Evolutionary conservation across 2,888 invertebrate species (phyloP).

Genomic region (Heteropelma amictum): DNA sequence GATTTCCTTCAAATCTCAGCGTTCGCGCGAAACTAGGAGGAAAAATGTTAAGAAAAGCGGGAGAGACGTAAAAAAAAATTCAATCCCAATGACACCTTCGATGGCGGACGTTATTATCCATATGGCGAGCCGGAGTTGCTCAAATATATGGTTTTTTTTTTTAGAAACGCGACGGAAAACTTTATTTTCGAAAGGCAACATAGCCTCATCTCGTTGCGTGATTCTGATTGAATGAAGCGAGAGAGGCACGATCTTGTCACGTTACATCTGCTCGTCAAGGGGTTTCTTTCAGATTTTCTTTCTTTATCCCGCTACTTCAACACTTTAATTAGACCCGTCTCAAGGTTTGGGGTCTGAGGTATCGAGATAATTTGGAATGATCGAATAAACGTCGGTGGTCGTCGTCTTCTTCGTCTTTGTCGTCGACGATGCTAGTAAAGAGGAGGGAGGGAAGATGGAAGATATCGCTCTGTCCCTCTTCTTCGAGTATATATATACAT

Average conservation of each 20-base stretch:
- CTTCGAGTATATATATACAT: not conserved
- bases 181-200: too few relatives aligned
- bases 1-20: not conserved
- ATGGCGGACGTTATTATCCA: too few relatives aligned
- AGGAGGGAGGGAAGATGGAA: conserved; percentile 35
- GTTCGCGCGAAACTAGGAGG: conserved; percentile 1
- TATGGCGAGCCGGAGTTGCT: too few relatives aligned
- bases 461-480: conserved; percentile 28
- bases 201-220: too few relatives aligned
- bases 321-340: conserved; percentile 47
- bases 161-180: too few relatives aligned
- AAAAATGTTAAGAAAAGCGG: not conserved
- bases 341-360: conserved; percentile 22
- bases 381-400: conserved; percentile 67
- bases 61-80: not conserved
- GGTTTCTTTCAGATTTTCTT: not conserved
- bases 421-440: conserved; percentile 33
- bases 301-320: not conserved
- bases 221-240: too few relatives aligned
- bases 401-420: conserved; percentile 49
- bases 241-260: not conserved
- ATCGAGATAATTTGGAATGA: conserved; percentile 67
- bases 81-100: not conserved
- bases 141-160: too few relatives aligned
- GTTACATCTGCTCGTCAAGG: not conserved